Evolutionary conservation across 2,888 invertebrate species (phyloP).

Genomic region (Leucophenga montana): DNA sequence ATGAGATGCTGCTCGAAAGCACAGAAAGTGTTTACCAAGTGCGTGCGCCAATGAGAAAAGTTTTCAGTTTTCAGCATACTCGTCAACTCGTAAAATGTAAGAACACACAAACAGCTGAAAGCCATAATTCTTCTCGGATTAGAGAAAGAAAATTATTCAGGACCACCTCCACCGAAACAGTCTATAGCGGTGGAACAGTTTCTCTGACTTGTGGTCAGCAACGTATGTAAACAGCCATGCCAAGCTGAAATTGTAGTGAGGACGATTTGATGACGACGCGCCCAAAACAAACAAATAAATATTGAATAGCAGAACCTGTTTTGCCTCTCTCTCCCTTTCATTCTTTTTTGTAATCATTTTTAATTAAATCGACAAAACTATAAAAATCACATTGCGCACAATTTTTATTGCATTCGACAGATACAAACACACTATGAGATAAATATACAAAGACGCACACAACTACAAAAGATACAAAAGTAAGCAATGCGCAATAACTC

Average conservation of each 20-base stretch:
- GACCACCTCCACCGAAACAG: not conserved
- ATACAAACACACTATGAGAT: not conserved
- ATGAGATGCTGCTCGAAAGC: too few relatives aligned
- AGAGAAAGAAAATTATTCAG: too few relatives aligned
- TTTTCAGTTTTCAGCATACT: too few relatives aligned
- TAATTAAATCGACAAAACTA: slow-evolving; percentile 63
- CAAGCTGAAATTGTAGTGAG: too few relatives aligned
- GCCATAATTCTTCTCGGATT: too few relatives aligned
- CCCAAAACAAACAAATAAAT: slow-evolving; percentile 65
- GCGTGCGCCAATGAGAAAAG: not conserved
- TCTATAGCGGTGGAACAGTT: slow-evolving; percentile 25
- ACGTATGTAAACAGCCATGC: slow-evolving; percentile 41
- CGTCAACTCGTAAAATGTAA: slow-evolving; percentile 2
- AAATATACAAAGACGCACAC: not conserved
- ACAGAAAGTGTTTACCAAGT: not conserved
- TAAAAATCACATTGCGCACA: slow-evolving; percentile 45
- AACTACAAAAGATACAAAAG: not conserved
- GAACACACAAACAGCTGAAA: not conserved
- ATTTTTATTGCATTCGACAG: slow-evolving; percentile 17
- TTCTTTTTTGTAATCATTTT: slow-evolving; percentile 47
- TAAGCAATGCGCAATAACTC: slow-evolving; percentile 53
- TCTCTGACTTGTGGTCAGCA: slow-evolving; percentile 57
- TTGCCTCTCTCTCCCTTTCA: not conserved
- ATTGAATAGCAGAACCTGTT: slow-evolving; percentile 51
- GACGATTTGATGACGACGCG: slow-evolving; percentile 52